phyloP scores from a whole-genome alignment of 2,113 vertebrate genomes.

The Nerophis lumbriciformis region DNA sequence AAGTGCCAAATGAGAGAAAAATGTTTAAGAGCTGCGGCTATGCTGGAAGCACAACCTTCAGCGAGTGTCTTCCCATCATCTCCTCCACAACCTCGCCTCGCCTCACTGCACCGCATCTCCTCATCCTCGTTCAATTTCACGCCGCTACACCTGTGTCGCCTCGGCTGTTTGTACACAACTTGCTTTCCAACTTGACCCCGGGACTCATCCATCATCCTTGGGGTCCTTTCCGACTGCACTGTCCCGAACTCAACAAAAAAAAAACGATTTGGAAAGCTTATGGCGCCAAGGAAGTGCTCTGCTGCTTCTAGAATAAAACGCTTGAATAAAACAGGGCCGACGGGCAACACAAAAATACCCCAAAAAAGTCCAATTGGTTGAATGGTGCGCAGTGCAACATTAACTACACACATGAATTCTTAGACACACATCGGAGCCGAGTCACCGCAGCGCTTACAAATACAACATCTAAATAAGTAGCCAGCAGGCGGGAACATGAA shows the following conservation, averaged over 20 bases:
- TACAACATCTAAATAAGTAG: slow-evolving; percentile 14
- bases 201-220: neutral
- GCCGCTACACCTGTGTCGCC: slow-evolving; percentile 7
- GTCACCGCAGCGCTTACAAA: slow-evolving; percentile 3
- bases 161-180: slow-evolving; percentile 29
- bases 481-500: slow-evolving; percentile 16
- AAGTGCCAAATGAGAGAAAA: too few relatives aligned
- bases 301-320: neutral
- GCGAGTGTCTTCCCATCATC: neutral
- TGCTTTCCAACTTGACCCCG: slow-evolving; percentile 14
- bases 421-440: neutral
- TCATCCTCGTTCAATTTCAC: slow-evolving; percentile 32
- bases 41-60: too few relatives aligned
- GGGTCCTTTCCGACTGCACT: neutral
- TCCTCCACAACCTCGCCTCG: slow-evolving; percentile 16
- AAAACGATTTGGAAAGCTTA: slow-evolving; percentile 1
- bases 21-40: too few relatives aligned
- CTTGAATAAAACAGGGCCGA: slow-evolving; percentile 9
- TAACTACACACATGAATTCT: slow-evolving; percentile 7
- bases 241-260: neutral
- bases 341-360: neutral
- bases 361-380: neutral
- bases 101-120: slow-evolving; percentile 2
- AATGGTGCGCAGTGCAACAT: neutral
- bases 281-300: neutral